Base-by-base conservation (phyloP, 2,797 vertebrate species). In the Pipistrellus pygmaeus region DNA sequence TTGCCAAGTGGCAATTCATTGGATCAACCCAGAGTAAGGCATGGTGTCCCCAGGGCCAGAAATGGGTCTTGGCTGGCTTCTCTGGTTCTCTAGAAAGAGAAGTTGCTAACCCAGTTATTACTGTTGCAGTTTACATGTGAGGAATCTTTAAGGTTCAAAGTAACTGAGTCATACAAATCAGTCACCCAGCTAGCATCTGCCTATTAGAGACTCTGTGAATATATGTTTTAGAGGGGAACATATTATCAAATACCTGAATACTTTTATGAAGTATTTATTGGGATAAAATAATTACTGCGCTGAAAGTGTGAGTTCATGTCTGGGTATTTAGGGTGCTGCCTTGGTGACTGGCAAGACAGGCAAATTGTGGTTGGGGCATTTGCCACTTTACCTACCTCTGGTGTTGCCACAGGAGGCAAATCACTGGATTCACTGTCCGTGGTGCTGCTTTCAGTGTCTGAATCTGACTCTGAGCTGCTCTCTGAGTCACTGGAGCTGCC, bases 401-500 rank as follows among this genome's bases (percentile, higher is more conserved):
- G 99, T 0, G 99, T 99, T 96, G 98, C 97, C 88, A 97, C 98
- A 80, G 98, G 98, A 0, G 99, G 98, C 32, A 98, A 98, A 96
- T 98, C 98, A 71, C 99, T 99, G 97, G 98, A 98, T 94, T 99
- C 99, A 23, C 99, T 99, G 98, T 99, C 99, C 2, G 98, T 99
- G 96, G 99, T 99, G 98, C 99, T 99, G 98, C 98, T 99, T 97
- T 99, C 99, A 0, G 99, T 99, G 91, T 99, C 99, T 0, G 99
- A 99, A 98, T 99, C 99, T 0, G 99, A 99, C 97, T 99, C 99
- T 0, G 99, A 99, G 97, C 99, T 99, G 98, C 99, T 99, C 97
- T 99, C 99, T 0, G 99, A 99, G 97, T 99, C 99, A 4, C 99
- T 99, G 98, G 99, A 99, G 98, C 99, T 99, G 88, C 98, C 98